phyloP scores from a whole-genome alignment of 1,140 invertebrate species.

The Drepana arcuata region DNA sequence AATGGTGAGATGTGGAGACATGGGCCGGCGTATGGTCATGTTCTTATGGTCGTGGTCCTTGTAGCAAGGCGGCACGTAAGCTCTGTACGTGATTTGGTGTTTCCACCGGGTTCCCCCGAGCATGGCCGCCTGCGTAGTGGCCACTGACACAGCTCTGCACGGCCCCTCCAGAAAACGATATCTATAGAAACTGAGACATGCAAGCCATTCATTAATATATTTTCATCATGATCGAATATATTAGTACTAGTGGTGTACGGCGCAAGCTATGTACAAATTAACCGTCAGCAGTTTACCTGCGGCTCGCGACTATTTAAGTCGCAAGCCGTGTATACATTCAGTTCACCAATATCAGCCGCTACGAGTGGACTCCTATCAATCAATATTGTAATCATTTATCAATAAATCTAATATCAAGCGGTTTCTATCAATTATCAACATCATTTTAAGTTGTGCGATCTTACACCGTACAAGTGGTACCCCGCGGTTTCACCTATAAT shows the following conservation, averaged over 20 bases:
- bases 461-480: too few relatives aligned
- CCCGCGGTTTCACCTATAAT: neutral
- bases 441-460: too few relatives aligned
- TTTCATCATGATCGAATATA: neutral
- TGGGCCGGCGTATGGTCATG: conserved; percentile 73
- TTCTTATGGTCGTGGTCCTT: conserved; percentile 56
- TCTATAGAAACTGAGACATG: neutral
- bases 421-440: too few relatives aligned
- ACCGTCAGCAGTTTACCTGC: too few relatives aligned
- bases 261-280: too few relatives aligned
- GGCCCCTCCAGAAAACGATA: neutral
- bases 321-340: neutral
- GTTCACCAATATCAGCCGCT: neutral
- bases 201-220: neutral
- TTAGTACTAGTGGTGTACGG: neutral
- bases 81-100: conserved; percentile 24
- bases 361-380: neutral
- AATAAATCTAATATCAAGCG: neutral
- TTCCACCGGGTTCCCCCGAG: conserved; percentile 5
- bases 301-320: neutral
- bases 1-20: conserved; percentile 90
- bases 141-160: neutral
- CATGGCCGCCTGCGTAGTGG: neutral
- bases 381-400: neutral
- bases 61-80: conserved; percentile 17